These are phyloP conservation scores for Hylaea fasciaria DNA, from an alignment of 2,888 invertebrate genomes.

Conservation along the genomic window DNA sequence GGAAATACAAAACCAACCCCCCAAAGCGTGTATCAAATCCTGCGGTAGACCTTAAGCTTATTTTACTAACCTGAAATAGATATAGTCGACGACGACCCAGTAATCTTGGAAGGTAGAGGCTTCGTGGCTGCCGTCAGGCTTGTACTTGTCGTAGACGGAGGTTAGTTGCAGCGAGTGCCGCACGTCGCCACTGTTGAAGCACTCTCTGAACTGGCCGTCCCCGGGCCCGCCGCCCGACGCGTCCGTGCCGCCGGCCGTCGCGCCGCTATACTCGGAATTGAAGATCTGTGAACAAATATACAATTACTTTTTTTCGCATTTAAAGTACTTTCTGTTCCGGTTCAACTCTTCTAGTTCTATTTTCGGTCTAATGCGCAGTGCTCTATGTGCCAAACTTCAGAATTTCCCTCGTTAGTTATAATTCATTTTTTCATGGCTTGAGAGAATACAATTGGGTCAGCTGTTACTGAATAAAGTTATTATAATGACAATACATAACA, in stretches of 20 bases:
- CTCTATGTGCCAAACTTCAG: no score
- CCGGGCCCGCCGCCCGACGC: not conserved
- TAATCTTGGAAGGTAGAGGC: conserved; percentile 91
- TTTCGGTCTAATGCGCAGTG: no score
- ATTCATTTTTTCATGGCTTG: no score
- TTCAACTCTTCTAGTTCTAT: no score
- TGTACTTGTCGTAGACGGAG: conserved; percentile 88
- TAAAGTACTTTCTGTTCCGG: no score
- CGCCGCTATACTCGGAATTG: conserved; percentile 58
- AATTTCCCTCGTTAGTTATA: no score
- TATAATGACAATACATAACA: no score
- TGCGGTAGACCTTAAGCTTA: not conserved
- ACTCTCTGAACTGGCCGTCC: conserved; percentile 48
- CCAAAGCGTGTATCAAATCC: no score
- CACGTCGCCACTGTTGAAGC: conserved; percentile 86
- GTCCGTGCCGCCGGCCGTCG: not conserved
- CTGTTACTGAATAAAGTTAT: no score
- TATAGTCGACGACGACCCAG: conserved; percentile 95
- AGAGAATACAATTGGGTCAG: no score
- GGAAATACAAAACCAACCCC: no score
- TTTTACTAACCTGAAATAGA: conserved; percentile 89
- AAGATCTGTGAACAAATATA: conserved; percentile 54
- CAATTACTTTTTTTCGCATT: no score
- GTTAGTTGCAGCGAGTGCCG: conserved; percentile 87
- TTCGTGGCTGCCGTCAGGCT: conserved; percentile 73